Base-by-base conservation (phyloP, 2,113 vertebrate species). In the Sterna hirundo region DNA sequence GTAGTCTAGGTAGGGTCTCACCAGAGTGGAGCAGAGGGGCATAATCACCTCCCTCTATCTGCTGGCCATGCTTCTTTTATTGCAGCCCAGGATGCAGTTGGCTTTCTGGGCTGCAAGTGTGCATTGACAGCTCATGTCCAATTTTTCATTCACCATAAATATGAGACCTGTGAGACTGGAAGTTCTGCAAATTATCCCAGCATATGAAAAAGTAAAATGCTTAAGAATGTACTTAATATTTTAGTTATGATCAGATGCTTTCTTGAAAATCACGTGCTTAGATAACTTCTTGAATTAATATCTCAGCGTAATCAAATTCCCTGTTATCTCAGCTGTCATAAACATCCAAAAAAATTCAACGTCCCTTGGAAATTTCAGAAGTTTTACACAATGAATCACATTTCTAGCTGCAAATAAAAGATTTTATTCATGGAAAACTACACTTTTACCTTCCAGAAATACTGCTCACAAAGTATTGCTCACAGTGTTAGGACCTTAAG, bases 111-210 rank as follows among this genome's bases (percentile, higher is more conserved):
- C n/a, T 40, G 11, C 3, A 2, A 47, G 62, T 1, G 1, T 12
- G 29, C 22, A 20, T 11, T 46, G 10, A 2, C 1, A 1, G 8
- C 4, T 61, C 16, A 29, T 40, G n/a, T 23, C 7, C 4, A 19
- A 10, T 13, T 38, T 79, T 64, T 44, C 20, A 40, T 18, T 32
- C 21, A 38, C 13, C 46, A 46, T 72, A 44, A 38, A 57, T 32
- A 49, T 8, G 26, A 58, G 29, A 52, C 25, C 8, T 60, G 10
- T 54, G 46, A 72, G 3, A 12, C 27, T 34, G 46, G 19, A 71
- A 34, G 16, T 44, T 78, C 36, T 58, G 7, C 15, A 83, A 44
- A 34, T 36, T 46, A n/a, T 65, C 7, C 10, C 19, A 65, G 11
- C 11, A 25, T 44, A 71, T 17, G 4, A 44, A 4, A 20, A 44